These are phyloP conservation scores for Hofmannophila pseudospretella DNA, from an alignment of 2,888 invertebrate species.

Conservation along the genomic window DNA sequence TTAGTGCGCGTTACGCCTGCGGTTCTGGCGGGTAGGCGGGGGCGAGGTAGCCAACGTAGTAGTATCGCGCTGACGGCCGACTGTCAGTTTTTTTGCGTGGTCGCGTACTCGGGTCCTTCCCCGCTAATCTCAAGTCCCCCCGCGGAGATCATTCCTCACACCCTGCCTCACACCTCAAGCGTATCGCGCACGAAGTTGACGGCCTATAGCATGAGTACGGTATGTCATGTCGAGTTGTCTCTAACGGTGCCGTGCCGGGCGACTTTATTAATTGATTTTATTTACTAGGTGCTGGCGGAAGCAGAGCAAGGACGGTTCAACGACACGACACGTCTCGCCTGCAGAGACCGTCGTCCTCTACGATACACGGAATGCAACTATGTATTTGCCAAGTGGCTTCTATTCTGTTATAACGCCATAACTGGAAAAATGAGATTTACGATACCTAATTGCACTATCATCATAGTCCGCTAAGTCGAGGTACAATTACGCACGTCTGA, in stretches of 20 bases:
- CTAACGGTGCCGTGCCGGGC: constrained; percentile 35
- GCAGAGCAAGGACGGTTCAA: constrained; percentile 58
- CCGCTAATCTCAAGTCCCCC: too few species aligned
- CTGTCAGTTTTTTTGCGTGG: too few species aligned
- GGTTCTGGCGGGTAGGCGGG: too few species aligned
- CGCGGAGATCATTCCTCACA: too few species aligned
- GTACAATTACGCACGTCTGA: too few species aligned
- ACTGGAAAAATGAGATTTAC: background rate
- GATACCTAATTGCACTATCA: background rate
- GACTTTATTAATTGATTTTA: constrained; percentile 53
- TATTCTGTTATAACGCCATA: constrained; percentile 13
- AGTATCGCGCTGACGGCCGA: too few species aligned
- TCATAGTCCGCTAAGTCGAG: background rate
- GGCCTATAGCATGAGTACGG: background rate
- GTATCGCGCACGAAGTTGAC: too few species aligned
- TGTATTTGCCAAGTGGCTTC: constrained; percentile 28
- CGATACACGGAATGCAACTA: constrained; percentile 47
- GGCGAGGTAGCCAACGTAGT: too few species aligned
- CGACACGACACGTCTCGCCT: constrained; percentile 48
- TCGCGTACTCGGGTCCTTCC: too few species aligned
- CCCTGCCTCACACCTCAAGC: too few species aligned
- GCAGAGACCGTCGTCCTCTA: constrained; percentile 35
- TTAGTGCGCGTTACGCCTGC: too few species aligned
- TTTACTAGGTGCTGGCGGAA: constrained; percentile 54
- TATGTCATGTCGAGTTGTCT: constrained; percentile 23